Evolutionary conservation across 2,797 vertebrate genomes (phyloP).

Genomic region (Tenualosa ilisha): DNA sequence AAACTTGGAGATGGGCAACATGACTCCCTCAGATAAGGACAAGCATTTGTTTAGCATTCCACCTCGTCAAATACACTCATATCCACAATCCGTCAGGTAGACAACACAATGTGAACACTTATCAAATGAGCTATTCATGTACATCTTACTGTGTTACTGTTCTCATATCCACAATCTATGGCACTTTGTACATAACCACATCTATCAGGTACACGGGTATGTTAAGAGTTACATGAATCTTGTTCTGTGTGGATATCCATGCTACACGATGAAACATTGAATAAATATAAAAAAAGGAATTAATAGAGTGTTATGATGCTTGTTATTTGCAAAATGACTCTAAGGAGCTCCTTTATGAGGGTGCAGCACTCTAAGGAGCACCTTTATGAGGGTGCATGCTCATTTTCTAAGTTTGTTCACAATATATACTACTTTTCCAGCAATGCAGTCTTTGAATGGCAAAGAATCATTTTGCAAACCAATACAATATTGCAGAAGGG

Average conservation of each 20-base stretch:
- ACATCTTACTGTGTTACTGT: not conserved
- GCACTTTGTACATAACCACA: too few species aligned
- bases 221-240: too few species aligned
- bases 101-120: not conserved
- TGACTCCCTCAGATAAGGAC: not conserved
- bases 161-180: not conserved
- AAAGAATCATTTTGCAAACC: not conserved
- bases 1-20: not conserved
- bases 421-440: not conserved
- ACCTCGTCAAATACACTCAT: not conserved
- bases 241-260: too few species aligned
- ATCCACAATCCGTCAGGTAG: not conserved
- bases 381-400: too few species aligned
- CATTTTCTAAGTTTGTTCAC: too few species aligned
- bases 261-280: too few species aligned
- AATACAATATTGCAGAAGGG: not conserved
- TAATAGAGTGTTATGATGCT: too few species aligned
- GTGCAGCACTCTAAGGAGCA: too few species aligned
- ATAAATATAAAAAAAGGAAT: too few species aligned
- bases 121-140: not conserved
- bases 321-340: too few species aligned
- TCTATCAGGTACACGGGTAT: too few species aligned
- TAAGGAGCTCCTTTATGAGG: too few species aligned
- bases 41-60: conserved; percentile 1
- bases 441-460: not conserved